Conservation (phyloP, 2,888 invertebrate species). For the Nomada goodeniana region DNA sequence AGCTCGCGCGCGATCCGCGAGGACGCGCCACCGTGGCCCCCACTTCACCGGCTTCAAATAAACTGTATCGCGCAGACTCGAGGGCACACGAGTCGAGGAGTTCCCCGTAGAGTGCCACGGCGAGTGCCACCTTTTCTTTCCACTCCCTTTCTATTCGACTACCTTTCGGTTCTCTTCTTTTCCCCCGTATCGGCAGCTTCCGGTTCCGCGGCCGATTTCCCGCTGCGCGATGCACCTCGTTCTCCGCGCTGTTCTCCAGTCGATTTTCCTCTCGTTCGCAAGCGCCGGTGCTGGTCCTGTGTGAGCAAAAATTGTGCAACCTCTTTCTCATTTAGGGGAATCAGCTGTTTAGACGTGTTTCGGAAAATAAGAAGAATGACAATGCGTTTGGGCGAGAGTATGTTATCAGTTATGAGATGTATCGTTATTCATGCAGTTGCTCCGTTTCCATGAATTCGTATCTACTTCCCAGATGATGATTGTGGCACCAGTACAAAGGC, state of each 20-base stretch:
- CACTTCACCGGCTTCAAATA: conserved; percentile 68
- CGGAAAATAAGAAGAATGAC: too few relatives aligned
- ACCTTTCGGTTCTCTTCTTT: conserved; percentile 16
- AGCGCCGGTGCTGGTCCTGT: too few relatives aligned
- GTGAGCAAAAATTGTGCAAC: too few relatives aligned
- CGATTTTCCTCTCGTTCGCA: conserved; percentile 46
- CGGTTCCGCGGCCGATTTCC: conserved; percentile 60
- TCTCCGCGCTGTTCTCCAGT: neutral
- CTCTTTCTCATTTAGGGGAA: too few relatives aligned
- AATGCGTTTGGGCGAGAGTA: too few relatives aligned
- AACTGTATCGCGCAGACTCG: conserved; percentile 78
- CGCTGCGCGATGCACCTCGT: conserved; percentile 12
- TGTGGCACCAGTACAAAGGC: neutral
- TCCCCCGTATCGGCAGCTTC: conserved; percentile 36
- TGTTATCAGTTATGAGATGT: neutral
- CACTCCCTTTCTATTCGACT: conserved; percentile 53
- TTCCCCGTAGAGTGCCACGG: conserved; percentile 14
- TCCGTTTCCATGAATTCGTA: conserved; percentile 3
- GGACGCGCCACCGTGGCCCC: conserved; percentile 72
- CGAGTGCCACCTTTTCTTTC: conserved; percentile 38
- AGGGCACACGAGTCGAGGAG: conserved; percentile 38
- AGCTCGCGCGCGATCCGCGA: conserved; percentile 74
- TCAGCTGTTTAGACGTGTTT: too few relatives aligned
- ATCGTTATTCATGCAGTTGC: neutral
- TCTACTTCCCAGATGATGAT: conserved; percentile 8